Evolutionary conservation across 2,888 invertebrate species (phyloP).

Genomic region (Julus scandinavius): DNA sequence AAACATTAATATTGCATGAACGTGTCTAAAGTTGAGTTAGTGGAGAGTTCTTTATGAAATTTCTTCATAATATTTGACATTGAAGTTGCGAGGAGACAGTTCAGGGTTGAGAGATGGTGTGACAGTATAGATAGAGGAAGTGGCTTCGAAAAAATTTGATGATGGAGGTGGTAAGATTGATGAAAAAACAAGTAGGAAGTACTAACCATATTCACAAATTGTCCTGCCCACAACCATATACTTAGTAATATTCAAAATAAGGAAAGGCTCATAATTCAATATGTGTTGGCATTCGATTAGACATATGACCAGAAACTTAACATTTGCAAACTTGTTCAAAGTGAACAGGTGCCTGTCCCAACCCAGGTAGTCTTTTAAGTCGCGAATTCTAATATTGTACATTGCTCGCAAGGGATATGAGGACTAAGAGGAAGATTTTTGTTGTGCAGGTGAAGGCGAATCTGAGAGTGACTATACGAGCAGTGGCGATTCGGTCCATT

Average conservation of each 20-base stretch:
- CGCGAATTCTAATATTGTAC: neutral
- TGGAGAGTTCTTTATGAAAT: slow-evolving; percentile 10
- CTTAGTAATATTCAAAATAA: neutral
- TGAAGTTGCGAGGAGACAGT: slow-evolving; percentile 23
- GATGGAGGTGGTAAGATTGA: neutral
- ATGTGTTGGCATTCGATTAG: neutral
- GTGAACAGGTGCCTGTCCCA: neutral
- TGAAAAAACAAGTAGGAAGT: slow-evolving; percentile 24
- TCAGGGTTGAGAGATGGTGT: slow-evolving; percentile 5
- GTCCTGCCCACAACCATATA: neutral
- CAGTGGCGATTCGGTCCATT: slow-evolving; percentile 14
- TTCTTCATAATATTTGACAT: slow-evolving; percentile 4
- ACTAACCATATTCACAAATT: neutral
- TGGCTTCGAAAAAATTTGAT: neutral
- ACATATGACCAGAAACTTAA: neutral
- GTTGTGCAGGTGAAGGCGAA: slow-evolving; percentile 50
- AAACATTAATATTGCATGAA: slow-evolving; percentile 34
- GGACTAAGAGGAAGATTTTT: slow-evolving; percentile 47
- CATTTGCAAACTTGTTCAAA: neutral
- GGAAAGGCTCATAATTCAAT: neutral
- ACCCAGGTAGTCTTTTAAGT: neutral
- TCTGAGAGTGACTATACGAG: slow-evolving; percentile 49
- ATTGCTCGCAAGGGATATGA: neutral
- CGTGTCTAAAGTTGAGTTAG: neutral
- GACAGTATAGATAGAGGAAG: slow-evolving; percentile 23